phyloP scores from a whole-genome alignment of 1,140 invertebrate genomes.

The Cydia fagiglandana region DNA sequence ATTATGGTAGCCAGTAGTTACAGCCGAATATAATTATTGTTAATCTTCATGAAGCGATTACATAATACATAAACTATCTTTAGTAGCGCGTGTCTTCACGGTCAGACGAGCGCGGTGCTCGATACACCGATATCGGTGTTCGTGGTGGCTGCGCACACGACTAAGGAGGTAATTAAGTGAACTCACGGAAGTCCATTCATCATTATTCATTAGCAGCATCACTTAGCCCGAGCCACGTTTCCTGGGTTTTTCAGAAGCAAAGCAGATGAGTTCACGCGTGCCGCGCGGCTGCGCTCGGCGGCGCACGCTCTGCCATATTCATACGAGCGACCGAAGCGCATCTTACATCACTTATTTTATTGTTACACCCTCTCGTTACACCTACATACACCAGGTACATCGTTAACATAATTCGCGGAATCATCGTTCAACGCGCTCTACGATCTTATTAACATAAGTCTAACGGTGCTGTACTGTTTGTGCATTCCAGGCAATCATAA shows the following conservation, averaged over 20 bases:
- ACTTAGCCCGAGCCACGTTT: conserved; percentile 47
- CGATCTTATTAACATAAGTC: conserved; percentile 47
- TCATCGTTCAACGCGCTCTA: conserved; percentile 46
- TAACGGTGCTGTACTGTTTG: conserved; percentile 44
- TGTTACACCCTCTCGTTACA: conserved; percentile 29
- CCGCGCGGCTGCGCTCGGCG: conserved; percentile 45
- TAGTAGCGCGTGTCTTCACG: conserved; percentile 54
- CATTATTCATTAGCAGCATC: conserved; percentile 68
- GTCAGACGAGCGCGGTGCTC: conserved; percentile 47
- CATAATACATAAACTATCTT: conserved; percentile 51
- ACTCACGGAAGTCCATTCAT: conserved; percentile 61
- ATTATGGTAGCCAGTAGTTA: not conserved
- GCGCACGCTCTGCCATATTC: conserved; percentile 31
- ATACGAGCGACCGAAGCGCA: conserved; percentile 33
- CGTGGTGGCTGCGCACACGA: conserved; percentile 17
- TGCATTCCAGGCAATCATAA: conserved; percentile 13
- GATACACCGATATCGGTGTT: conserved; percentile 34
- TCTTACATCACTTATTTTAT: conserved; percentile 53
- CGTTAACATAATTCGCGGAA: conserved; percentile 39
- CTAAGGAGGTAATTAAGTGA: conserved; percentile 51
- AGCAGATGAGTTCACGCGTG: conserved; percentile 51
- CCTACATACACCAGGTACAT: conserved; percentile 2
- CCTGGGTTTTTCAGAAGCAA: conserved; percentile 62
- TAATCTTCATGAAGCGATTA: conserved; percentile 39
- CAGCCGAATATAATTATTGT: conserved; percentile 18